Evolutionary conservation across 1,140 invertebrate genomes (phyloP).

Genomic region (Bombus sylvicola): DNA sequence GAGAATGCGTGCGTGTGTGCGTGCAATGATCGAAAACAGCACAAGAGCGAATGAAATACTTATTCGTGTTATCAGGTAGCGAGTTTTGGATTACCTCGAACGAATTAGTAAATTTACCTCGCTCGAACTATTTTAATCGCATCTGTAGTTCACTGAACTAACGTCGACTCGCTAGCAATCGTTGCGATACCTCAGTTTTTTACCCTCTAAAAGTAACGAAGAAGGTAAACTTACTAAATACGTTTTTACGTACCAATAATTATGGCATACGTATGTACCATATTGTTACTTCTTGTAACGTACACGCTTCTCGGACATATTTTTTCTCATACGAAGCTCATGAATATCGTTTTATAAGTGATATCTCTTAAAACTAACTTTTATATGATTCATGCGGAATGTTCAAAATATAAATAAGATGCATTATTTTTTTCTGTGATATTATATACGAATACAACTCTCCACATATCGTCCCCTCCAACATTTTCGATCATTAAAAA

Average conservation of each 20-base stretch:
- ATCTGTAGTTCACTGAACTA: neutral
- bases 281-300: slow-evolving; percentile 37
- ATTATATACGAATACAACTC: slow-evolving; percentile 38
- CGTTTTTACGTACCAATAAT: slow-evolving; percentile 10
- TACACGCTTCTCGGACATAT: slow-evolving; percentile 41
- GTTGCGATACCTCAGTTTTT: slow-evolving; percentile 1
- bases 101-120: slow-evolving; percentile 52
- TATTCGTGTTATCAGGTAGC: slow-evolving; percentile 6
- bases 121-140: slow-evolving; percentile 15
- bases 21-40: neutral
- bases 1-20: neutral
- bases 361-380: slow-evolving; percentile 54
- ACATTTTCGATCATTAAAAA: too few species aligned
- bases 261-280: slow-evolving; percentile 12
- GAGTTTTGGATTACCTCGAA: slow-evolving; percentile 4
- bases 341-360: slow-evolving; percentile 55
- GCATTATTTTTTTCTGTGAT: slow-evolving; percentile 51
- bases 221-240: slow-evolving; percentile 40
- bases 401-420: slow-evolving; percentile 60
- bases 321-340: slow-evolving; percentile 44
- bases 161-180: slow-evolving; percentile 9
- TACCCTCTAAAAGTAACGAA: neutral
- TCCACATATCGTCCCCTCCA: slow-evolving; percentile 16
- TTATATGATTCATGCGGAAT: slow-evolving; percentile 60
- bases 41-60: neutral